Percentiles rank a stretch among this genome's conserved stretches.
Conservation (phyloP, 2,888 invertebrate species). For the Timandra comae region DNA sequence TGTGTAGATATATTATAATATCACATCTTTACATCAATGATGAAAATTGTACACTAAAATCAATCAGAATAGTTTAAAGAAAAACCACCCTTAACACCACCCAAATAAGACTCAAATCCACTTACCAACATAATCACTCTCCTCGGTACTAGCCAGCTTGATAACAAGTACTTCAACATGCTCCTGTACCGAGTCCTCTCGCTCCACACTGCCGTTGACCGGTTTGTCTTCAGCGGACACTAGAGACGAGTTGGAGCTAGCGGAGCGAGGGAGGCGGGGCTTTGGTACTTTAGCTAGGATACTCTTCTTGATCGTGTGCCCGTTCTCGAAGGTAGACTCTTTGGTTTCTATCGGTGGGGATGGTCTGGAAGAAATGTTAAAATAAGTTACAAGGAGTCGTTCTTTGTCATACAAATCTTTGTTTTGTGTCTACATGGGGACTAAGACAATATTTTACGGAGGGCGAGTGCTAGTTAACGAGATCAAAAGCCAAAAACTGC, state of each 20-base stretch:
- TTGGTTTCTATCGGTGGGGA: slow-evolving; percentile 42
- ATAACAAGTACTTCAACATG: slow-evolving; percentile 59
- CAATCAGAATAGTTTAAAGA: no score
- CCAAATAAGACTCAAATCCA: slow-evolving; percentile 7
- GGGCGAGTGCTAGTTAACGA: no score
- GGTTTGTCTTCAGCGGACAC: slow-evolving; percentile 37
- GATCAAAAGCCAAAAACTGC: no score
- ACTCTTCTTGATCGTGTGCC: slow-evolving; percentile 41
- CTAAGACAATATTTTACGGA: no score
- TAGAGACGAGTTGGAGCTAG: slow-evolving; percentile 40
- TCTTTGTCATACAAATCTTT: no score
- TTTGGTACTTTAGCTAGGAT: slow-evolving; percentile 59
- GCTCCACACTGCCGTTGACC: slow-evolving; percentile 29
- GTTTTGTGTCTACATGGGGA: no score
- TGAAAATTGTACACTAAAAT: no score
- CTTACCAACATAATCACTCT: slow-evolving; percentile 66
- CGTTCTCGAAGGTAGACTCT: slow-evolving; percentile 49
- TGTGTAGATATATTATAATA: no score
- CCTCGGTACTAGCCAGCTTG: slow-evolving; percentile 55
- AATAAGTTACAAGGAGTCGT: no score
- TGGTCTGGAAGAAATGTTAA: no score
- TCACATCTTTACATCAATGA: no score
- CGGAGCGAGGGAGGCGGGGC: slow-evolving; percentile 50
- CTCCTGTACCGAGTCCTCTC: slow-evolving; percentile 35
- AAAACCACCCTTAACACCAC: no score